phyloP scores from a whole-genome alignment of 2,888 invertebrate species.

The Xylota sylvarum region DNA sequence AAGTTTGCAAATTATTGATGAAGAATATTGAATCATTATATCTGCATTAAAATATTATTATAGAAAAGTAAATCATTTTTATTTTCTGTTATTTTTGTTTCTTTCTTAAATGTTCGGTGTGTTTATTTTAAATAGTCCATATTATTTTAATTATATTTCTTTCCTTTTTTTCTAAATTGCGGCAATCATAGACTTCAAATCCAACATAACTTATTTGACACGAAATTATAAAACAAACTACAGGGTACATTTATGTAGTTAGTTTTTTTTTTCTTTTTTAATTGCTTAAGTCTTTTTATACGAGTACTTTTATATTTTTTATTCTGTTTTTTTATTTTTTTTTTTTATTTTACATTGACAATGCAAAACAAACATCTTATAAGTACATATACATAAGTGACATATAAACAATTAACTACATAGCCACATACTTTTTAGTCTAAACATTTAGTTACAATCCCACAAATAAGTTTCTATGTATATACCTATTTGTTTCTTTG shows the following conservation, averaged over 20 bases:
- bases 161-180: neutral
- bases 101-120: neutral
- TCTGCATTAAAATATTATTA: no score
- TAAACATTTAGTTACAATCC: constrained; percentile 68
- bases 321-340: no score
- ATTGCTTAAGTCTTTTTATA: constrained; percentile 28
- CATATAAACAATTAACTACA: constrained; percentile 65
- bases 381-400: constrained; percentile 45
- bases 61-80: neutral
- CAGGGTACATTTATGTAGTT: constrained; percentile 33
- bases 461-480: constrained; percentile 44
- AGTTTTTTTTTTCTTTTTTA: neutral
- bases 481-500: constrained; percentile 36
- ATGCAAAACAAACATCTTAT: constrained; percentile 49
- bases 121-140: neutral
- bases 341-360: constrained; percentile 58
- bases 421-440: constrained; percentile 51
- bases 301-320: constrained; percentile 15
- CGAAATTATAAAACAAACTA: constrained; percentile 39
- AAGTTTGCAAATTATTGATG: no score
- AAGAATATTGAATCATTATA: no score
- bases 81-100: neutral
- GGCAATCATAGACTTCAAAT: constrained; percentile 28
- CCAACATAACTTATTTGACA: constrained; percentile 46
- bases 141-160: neutral